A percentile compares a stretch with the other conserved stretches of the same genome.
Conservation (phyloP, 2,888 invertebrate species). For the Actias luna region DNA sequence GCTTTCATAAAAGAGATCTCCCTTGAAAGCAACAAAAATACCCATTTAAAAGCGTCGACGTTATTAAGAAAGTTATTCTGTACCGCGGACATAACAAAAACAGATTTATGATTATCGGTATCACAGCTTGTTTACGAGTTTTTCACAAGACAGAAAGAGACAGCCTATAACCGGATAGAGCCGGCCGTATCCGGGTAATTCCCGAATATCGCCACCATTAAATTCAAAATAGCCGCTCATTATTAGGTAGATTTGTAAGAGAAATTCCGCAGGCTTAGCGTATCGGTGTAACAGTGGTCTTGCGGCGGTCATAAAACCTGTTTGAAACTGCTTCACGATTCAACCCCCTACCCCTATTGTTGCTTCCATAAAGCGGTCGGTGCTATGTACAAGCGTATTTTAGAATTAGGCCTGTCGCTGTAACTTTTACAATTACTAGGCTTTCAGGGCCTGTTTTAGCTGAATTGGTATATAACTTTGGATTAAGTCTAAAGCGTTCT, state of each 20-base stretch:
- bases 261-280: slow-evolving; percentile 20
- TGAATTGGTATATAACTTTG: not conserved
- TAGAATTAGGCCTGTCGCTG: slow-evolving; percentile 2
- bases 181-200: slow-evolving; percentile 26
- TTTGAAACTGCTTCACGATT: slow-evolving; percentile 19
- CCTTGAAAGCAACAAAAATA: not conserved
- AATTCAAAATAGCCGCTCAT: slow-evolving; percentile 30
- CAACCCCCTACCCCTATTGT: slow-evolving; percentile 25
- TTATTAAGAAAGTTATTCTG: slow-evolving; percentile 1
- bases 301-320: slow-evolving; percentile 24
- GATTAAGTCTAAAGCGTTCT: not conserved
- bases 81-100: not conserved
- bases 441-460: not conserved
- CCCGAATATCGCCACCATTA: slow-evolving; percentile 31
- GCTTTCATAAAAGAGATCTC: not conserved
- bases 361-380: slow-evolving; percentile 14
- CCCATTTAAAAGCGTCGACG: not conserved
- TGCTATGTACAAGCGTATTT: slow-evolving; percentile 7
- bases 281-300: slow-evolving; percentile 23
- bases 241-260: slow-evolving; percentile 37
- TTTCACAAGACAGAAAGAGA: not conserved
- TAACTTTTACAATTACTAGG: not conserved
- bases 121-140: slow-evolving; percentile 1
- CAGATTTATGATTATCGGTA: not conserved
- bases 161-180: slow-evolving; percentile 9